Base-by-base conservation (phyloP, 2,888 invertebrate species). In the Zhuqinia jingwanae region DNA sequence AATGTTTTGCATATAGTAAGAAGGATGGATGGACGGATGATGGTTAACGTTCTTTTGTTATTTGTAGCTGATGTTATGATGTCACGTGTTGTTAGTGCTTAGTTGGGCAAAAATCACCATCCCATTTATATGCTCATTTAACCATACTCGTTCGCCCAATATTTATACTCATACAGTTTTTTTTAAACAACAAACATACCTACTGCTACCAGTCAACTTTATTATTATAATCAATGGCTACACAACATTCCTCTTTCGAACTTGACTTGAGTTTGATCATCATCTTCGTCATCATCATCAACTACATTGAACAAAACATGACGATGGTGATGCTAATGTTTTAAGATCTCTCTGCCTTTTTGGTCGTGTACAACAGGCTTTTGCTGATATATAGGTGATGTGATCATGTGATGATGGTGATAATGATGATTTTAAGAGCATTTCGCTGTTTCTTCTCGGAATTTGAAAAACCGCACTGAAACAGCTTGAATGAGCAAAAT, bases 11-110 rank as follows among this genome's bases (percentile, higher is more conserved):
- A 20, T 8, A n/a, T 3, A 56, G 56, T 17, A 20, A n/a, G 17
- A 17, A 22, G 36, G 8, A 6, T 36, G 36, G 36, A 36, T 36
- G 8, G 8, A 36, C 8, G 36, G 36, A 8, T 36, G 20, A 1
- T 56, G 56, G 56, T 17, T 10, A 56, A 56, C 25, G 60, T 53
- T 11, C 2, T 53, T n/a, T 22, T 50, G 75, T 30, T 53, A 42
- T 45, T 77, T 58, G 68, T 76, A 56, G 45, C 50, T 27, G 20
- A 65, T 63, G 60, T 22, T 82, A 27, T 47, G 63, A 50, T 84
- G 84, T 84, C 84, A 84, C 78, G 84, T 84, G 75, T 83, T 73
- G 60, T 73, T 73, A 81, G 42, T 8, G 70, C 60, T 58, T 58
- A 58, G 76, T 50, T 50, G 25, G 15, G 68, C 3, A 65, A 70